Evolutionary conservation across 2,888 invertebrate genomes (phyloP), one percentile per base, ranked within the genome.

Genomic region (Calameuta filiformis): DNA sequence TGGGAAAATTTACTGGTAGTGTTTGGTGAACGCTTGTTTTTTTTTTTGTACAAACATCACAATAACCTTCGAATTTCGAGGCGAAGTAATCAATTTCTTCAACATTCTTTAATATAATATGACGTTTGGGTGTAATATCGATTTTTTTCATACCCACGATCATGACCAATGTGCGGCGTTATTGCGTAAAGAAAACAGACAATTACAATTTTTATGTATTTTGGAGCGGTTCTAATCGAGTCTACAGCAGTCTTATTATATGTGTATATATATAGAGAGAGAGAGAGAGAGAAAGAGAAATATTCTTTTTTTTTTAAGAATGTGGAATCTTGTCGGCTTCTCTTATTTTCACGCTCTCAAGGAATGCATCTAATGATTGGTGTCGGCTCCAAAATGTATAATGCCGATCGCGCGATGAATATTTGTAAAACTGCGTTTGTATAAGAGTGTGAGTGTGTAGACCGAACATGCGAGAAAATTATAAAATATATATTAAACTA

Each of bases 371-470:
- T 75, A 68, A 37, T 56, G 69, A 73, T 77, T 79, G 75, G 73
- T 75, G 35, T 75, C 23, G 35, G 75, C 34, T 71, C 9, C 37
- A 69, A 77, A 74, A 75, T 75, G 11, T 40, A 35, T 31, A 35
- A 76, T 35, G 68, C 31, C 33, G 33, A 73, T 76, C 34, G 37
- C 40, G 74, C 40, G 77, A 37, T 30, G 12, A 78, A 30, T 73
- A 74, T 76, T 76, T 80, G 80, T 81, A 76, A 78, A 79, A 81
- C 77, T 78, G 76, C 79, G 75, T 79, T 80, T 81, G 77, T 80
- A 23, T 23, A 81, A 79, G 81, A 80, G 80, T 80, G 79, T 79
- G 81, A 81, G 81, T 77, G 77, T 81, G 79, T 80, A 80, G 81
- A 78, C 77, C 79, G 79, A 80, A 79, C 76, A 74, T 73, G 79